These are phyloP conservation scores for Chymomyza procnemis DNA, from an alignment of 2,888 invertebrate species.

Conservation along the genomic window DNA sequence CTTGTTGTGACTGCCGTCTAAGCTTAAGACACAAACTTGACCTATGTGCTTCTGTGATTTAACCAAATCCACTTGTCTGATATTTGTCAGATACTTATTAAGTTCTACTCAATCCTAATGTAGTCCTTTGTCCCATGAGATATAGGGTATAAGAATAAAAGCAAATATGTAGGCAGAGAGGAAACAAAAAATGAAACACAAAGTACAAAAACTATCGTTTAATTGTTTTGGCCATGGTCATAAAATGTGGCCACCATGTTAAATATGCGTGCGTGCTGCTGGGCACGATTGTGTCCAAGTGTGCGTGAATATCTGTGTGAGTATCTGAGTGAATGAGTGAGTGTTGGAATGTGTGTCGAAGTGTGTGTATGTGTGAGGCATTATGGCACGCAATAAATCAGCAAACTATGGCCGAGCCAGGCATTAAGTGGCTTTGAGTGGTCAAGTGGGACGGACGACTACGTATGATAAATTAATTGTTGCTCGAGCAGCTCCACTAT, in stretches of 20 bases:
- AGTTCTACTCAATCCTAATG: no score
- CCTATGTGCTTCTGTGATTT: no score
- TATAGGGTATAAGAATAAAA: slow-evolving; percentile 19
- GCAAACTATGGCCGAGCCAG: slow-evolving; percentile 29
- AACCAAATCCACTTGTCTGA: no score
- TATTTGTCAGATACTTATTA: no score
- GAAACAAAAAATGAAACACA: neutral
- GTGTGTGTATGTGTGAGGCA: slow-evolving; percentile 35
- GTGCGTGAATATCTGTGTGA: neutral
- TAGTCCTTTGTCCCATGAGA: no score
- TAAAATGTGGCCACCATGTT: slow-evolving; percentile 38
- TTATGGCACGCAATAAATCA: slow-evolving; percentile 65
- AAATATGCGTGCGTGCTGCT: neutral
- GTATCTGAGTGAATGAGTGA: neutral
- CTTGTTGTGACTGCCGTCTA: no score
- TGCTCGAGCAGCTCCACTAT: neutral
- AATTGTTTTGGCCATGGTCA: slow-evolving; percentile 52
- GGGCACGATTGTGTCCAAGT: slow-evolving; percentile 4
- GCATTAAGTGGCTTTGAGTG: slow-evolving; percentile 49
- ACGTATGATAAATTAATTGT: slow-evolving; percentile 66
- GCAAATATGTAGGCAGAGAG: neutral
- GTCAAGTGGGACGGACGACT: slow-evolving; percentile 25
- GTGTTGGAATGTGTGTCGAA: neutral
- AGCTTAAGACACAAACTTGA: no score
- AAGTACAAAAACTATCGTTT: slow-evolving; percentile 42